These are phyloP conservation scores for Cynopterus sphinx DNA, from an alignment of 2,797 vertebrate species.

Conservation along the genomic window DNA sequence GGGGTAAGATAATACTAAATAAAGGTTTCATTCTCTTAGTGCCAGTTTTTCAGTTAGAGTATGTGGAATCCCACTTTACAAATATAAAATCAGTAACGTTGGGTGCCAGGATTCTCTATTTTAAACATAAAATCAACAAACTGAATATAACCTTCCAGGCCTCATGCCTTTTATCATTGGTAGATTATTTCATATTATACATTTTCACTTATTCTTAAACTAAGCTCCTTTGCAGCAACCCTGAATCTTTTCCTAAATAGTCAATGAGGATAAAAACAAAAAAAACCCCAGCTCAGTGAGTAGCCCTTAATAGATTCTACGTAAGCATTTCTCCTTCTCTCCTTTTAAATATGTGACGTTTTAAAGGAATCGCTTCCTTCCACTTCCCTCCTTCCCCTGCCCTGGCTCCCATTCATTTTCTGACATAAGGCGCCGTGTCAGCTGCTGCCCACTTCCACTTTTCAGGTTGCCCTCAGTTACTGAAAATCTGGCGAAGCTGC, in stretches of 20 bases:
- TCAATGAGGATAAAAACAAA: background rate
- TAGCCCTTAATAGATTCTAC: background rate
- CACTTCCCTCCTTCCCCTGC: accelerated
- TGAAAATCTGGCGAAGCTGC: constrained; percentile 80
- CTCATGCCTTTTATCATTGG: background rate
- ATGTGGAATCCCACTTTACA: background rate
- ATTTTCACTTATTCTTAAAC: background rate
- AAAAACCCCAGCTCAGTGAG: background rate
- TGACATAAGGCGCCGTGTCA: constrained; percentile 43
- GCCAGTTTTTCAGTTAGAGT: background rate
- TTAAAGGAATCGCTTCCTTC: background rate
- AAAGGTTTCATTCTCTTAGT: background rate
- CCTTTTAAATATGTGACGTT: background rate
- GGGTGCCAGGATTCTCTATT: no score
- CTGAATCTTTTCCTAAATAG: background rate
- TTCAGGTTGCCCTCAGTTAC: constrained; percentile 62
- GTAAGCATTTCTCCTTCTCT: background rate
- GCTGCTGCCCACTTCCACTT: constrained; percentile 52
- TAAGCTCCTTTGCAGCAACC: background rate
- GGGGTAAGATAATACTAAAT: background rate
- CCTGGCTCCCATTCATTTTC: background rate
- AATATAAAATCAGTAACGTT: background rate
- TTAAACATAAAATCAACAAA: background rate
- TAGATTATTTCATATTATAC: background rate
- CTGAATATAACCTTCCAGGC: background rate